A percentile compares a stretch with the other conserved stretches of the same genome.
These are phyloP conservation scores for Chromoteleia sp. DNA, from an alignment of 2,888 invertebrate genomes.

Conservation along the genomic window DNA sequence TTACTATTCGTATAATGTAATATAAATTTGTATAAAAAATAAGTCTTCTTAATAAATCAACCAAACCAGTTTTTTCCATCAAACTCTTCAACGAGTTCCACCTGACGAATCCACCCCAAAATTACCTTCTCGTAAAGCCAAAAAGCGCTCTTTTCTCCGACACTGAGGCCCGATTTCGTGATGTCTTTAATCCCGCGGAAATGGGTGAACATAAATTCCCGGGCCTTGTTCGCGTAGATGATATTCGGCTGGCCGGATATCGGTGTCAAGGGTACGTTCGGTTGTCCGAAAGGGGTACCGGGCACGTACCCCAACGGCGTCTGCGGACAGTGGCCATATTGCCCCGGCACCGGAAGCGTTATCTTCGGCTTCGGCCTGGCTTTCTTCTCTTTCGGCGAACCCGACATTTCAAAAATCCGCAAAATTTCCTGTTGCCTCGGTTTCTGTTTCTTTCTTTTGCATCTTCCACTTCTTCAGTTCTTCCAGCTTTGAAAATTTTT, in stretches of 20 bases:
- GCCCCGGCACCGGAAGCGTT: slow-evolving; percentile 81
- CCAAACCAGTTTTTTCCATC: too few species aligned
- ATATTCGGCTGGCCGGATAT: slow-evolving; percentile 80
- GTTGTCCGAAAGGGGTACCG: slow-evolving; percentile 79
- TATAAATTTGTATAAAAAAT: too few species aligned
- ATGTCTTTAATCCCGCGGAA: slow-evolving; percentile 92
- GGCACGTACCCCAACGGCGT: slow-evolving; percentile 78
- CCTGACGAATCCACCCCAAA: too few species aligned
- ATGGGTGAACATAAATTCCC: slow-evolving; percentile 92
- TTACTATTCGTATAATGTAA: too few species aligned
- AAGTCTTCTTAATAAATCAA: too few species aligned
- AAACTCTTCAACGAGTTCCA: too few species aligned
- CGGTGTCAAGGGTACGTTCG: slow-evolving; percentile 83
- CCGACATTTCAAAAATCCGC: slow-evolving; percentile 46
- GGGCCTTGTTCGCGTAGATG: slow-evolving; percentile 89
- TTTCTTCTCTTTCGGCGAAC: slow-evolving; percentile 45
- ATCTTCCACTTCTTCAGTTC: slow-evolving; percentile 24
- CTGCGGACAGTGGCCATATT: slow-evolving; percentile 79
- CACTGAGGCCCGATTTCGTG: slow-evolving; percentile 92
- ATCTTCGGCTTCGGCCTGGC: slow-evolving; percentile 80
- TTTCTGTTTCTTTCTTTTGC: slow-evolving; percentile 10
- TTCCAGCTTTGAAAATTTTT: not conserved
- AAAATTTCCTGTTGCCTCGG: not conserved
- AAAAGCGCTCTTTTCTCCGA: slow-evolving; percentile 92
- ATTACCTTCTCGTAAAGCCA: slow-evolving; percentile 91